Evolutionary conservation across 2,888 invertebrate genomes (phyloP), one percentile per base, ranked within the genome.

Genomic region (Ophioninae sp.): DNA sequence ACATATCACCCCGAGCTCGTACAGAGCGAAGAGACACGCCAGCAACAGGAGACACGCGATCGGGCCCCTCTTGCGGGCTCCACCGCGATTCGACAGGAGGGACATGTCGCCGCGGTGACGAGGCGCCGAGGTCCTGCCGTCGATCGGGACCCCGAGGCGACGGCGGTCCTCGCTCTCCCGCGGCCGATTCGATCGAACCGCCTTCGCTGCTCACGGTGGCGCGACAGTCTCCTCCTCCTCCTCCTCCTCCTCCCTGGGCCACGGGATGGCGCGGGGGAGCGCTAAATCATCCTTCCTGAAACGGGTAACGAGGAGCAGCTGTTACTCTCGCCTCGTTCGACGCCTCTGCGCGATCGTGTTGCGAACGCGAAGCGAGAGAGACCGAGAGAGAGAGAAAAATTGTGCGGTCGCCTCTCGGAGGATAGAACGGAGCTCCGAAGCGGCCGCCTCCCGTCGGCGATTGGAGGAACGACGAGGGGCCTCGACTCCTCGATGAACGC

Each of bases 1-100:
- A 85, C 93, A 93, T 67, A 94, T 92, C 75, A 93, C 91, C 61
- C 93, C 93, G 62, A 93, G 90, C 82, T 93, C 93, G 84, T 94
- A 92, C 6, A 94, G 90, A 59, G 92, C 89, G 67, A 93, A 93
- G 65, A 93, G 88, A 41, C 92, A 88, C 79, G 93, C 87, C n/a
- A 94, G 89, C 64, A 92, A 91, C 62, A 92, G 85, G 86, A 93
- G 89, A 86, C 92, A 93, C 85, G 92, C 91, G 79, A 93, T 88
- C 82, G 93, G 91, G 79, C 92, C 93, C 86, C 56, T 56, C 13
- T 50, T 50, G 7, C 93, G 91, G 65, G 93, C 92, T 83, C 91
- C 90, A 56, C 93, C 92, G 68, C 93, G 92, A 83, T 89, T 90
- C 81, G 92, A 89, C 87, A 93, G 89, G 77, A 93, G 90, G 87